These are phyloP conservation scores for Bombyx huttoni DNA, from an alignment of 2,888 invertebrate species.

Conservation along the genomic window DNA sequence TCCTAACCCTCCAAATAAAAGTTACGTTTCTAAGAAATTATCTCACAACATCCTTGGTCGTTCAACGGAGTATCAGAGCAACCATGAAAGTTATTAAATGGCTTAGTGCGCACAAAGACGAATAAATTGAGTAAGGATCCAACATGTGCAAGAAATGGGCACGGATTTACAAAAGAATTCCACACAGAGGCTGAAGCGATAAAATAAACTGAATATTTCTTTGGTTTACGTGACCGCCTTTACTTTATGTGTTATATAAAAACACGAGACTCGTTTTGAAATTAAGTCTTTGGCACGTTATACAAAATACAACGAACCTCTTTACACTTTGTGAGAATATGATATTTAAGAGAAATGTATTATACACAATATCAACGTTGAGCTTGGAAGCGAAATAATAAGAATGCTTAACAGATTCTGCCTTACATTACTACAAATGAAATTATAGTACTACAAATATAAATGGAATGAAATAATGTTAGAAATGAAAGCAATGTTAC, in stretches of 20 bases:
- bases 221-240: not conserved
- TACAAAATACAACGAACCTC: not conserved
- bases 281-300: not conserved
- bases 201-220: constrained; percentile 1
- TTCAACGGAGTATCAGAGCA: not conserved
- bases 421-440: not conserved
- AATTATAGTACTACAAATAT: not conserved
- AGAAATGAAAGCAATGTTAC: constrained; percentile 21
- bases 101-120: not conserved
- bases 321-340: not conserved
- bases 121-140: constrained; percentile 1
- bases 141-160: constrained; percentile 4
- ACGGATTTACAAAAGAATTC: not conserved
- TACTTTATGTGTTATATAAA: not conserved
- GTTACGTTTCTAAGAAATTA: not conserved
- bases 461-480: not conserved
- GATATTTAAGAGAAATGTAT: too few relatives aligned
- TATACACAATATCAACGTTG: too few relatives aligned
- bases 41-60: not conserved
- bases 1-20: not conserved
- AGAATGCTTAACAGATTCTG: not conserved
- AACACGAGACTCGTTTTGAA: not conserved
- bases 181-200: not conserved
- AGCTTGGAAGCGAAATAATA: not conserved
- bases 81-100: not conserved